These are phyloP conservation scores for Urosaurus nigricauda DNA, from an alignment of 2,797 vertebrate species.

Conservation along the genomic window DNA sequence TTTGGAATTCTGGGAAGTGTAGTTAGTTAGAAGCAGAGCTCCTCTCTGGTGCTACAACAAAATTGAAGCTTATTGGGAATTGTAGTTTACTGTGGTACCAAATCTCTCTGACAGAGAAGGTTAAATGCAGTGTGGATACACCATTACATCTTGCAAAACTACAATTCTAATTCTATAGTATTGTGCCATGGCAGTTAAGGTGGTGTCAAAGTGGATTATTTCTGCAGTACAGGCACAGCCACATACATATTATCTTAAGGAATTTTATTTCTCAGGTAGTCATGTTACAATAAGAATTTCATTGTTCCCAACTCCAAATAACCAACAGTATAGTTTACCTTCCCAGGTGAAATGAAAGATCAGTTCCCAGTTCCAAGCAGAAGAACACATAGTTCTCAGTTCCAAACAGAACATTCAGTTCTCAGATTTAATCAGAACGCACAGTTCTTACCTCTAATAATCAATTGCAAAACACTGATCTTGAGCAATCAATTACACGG, in stretches of 20 bases:
- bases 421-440: background rate
- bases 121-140: too few relatives aligned
- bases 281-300: conserved; percentile 1
- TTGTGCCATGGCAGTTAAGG: too few relatives aligned
- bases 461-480: background rate
- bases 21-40: too few relatives aligned
- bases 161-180: too few relatives aligned
- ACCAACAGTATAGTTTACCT: background rate
- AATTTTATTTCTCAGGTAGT: background rate
- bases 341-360: background rate
- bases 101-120: too few relatives aligned
- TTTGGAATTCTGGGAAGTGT: too few relatives aligned
- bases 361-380: background rate
- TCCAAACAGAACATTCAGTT: conserved; percentile 10
- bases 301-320: background rate
- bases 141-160: too few relatives aligned
- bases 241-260: background rate
- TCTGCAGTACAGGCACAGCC: too few relatives aligned
- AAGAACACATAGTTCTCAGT: conserved; percentile 10
- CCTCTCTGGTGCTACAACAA: too few relatives aligned
- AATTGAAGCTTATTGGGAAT: too few relatives aligned
- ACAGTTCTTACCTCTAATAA: background rate
- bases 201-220: too few relatives aligned
- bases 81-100: too few relatives aligned
- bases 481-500: conserved; percentile 2